Evolutionary conservation across 2,113 vertebrate species (phyloP).

Genomic region (Heliornis fulica): DNA sequence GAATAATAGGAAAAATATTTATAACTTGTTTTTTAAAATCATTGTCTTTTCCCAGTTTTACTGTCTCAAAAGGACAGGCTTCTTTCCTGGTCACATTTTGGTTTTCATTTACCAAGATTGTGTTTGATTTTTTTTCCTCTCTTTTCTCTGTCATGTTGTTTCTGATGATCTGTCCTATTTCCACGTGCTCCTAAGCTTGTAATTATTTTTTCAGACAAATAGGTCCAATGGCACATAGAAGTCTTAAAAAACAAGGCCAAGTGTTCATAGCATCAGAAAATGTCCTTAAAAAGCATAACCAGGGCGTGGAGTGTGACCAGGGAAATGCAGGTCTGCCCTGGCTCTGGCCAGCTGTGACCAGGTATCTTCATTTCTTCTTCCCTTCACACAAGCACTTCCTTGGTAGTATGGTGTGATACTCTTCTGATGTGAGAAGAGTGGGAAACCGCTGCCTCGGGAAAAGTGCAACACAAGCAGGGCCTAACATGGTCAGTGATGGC

Average conservation of each 20-base stretch:
- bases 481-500: neutral
- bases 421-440: neutral
- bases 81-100: neutral
- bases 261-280: neutral
- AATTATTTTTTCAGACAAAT: neutral
- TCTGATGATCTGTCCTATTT: neutral
- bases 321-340: neutral
- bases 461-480: neutral
- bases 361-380: neutral
- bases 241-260: neutral
- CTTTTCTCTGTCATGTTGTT: neutral
- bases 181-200: neutral
- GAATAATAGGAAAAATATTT: slow-evolving; percentile 6
- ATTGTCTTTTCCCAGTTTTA: neutral
- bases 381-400: neutral
- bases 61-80: neutral
- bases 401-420: neutral
- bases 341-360: neutral
- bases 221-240: neutral
- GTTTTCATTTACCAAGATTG: too few species aligned
- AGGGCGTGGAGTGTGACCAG: neutral
- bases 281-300: neutral
- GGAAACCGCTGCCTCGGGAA: neutral
- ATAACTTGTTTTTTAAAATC: neutral
- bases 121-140: neutral